phyloP scores from a whole-genome alignment of 2,888 invertebrate genomes.

The Synergus umbraculus region DNA sequence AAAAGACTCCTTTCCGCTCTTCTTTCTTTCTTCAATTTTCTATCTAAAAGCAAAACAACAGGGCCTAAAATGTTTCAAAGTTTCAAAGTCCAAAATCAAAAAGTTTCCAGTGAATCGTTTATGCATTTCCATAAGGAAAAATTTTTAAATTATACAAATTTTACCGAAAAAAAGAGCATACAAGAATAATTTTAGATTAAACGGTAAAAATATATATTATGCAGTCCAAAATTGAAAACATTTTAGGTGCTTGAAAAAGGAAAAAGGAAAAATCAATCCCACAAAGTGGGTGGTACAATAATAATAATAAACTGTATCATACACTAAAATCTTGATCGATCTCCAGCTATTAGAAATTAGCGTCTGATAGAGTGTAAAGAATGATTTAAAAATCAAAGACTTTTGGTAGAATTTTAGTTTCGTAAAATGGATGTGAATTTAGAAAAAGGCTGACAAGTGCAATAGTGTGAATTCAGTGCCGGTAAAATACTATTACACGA shows the following conservation, averaged over 20 bases:
- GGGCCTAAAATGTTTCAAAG: too few relatives aligned
- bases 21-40: slow-evolving; percentile 24
- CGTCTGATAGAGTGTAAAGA: background rate
- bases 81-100: too few relatives aligned
- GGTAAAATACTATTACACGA: slow-evolving; percentile 27
- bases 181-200: too few relatives aligned
- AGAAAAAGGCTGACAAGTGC: slow-evolving; percentile 15
- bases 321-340: background rate
- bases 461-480: slow-evolving; percentile 35
- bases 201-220: too few relatives aligned
- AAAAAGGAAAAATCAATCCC: background rate
- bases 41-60: background rate
- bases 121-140: too few relatives aligned
- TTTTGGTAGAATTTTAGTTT: slow-evolving; percentile 26
- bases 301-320: slow-evolving; percentile 10
- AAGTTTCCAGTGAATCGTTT: too few relatives aligned
- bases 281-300: slow-evolving; percentile 30
- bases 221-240: too few relatives aligned
- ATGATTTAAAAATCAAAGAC: slow-evolving; percentile 3
- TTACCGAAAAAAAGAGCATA: too few relatives aligned
- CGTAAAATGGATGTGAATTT: background rate
- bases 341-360: background rate
- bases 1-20: background rate
- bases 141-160: too few relatives aligned
- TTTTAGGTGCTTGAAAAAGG: too few relatives aligned